Base-by-base conservation (phyloP, 2,888 invertebrate species). In the Tipula confusa region DNA sequence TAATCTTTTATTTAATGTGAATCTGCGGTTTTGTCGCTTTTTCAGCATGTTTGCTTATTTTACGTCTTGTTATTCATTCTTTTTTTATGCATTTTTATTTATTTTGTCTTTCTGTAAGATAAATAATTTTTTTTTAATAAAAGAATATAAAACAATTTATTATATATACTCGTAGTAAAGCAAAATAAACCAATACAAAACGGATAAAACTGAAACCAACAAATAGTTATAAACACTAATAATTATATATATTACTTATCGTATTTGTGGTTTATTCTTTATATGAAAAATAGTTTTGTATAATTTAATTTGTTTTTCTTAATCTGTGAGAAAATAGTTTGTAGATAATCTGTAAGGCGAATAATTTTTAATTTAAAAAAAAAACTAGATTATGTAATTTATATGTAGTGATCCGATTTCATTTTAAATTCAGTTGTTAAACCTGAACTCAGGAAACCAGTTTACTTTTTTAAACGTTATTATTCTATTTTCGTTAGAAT, bases 231-330 rank as follows among this genome's bases (percentile, higher is more conserved):
- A 43, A n/a, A 43, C 43, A 43, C 43, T 43, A 15, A 36, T 36
- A 43, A 43, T 43, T 43, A 43, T 43, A 43, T 43, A 64, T 64
- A 64, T 24, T 64, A 64, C 64, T 64, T 64, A 64, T 64, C 64
- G 24, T 64, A 64, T 64, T 64, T 64, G 64, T 43, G 43, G 43
- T 64, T 11, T 24, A 64, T 24, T 43, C n/a, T 15, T n/a, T 43
- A 43, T 15, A 43, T 43, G 43, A 7, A 43, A 38, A 64, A 64
- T 64, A 64, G 24, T 64, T 64, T 24, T 64, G 64, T 64, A 9
- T 11, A 24, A 64, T 64, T 64, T 24, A 64, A 64, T 64, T 64
- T 24, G 64, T 64, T 64, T 24, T 64, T 43, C 5, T 43, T 43
- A n/a, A 43, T 11, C 64, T 64, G 64, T 9, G 64, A 9, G 64